These are phyloP conservation scores for Eptatretus burgeri DNA, from an alignment of 2,113 vertebrate species.

Conservation along the genomic window DNA sequence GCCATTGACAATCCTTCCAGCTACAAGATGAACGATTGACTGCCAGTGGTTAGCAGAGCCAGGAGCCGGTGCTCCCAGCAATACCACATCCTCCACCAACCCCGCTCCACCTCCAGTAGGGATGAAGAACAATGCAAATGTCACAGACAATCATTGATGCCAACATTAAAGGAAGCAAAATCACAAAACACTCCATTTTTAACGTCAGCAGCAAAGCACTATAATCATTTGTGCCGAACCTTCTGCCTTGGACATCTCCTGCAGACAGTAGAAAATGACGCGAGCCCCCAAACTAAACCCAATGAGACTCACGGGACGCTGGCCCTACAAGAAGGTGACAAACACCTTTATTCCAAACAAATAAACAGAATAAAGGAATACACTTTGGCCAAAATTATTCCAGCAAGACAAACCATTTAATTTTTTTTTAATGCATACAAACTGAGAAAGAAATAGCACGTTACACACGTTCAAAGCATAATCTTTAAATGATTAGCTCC, in stretches of 20 bases:
- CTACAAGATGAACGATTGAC: conserved; percentile 36
- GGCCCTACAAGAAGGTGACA: conserved; percentile 24
- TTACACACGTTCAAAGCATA: no score
- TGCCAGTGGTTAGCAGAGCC: conserved; percentile 57
- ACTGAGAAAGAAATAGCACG: no score
- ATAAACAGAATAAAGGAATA: no score
- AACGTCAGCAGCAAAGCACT: no score
- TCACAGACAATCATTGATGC: no score
- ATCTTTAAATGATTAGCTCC: no score
- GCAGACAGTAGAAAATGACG: conserved; percentile 87
- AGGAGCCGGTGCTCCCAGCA: conserved; percentile 67
- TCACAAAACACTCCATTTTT: no score
- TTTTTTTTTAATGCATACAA: no score
- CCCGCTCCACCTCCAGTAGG: conserved; percentile 32
- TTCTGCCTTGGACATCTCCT: conserved; percentile 62
- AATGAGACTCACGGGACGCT: conserved; percentile 54
- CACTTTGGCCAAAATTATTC: no score
- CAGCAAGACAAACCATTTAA: no score
- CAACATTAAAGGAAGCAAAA: no score
- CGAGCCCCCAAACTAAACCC: conserved; percentile 85
- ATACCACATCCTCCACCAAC: conserved; percentile 52
- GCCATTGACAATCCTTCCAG: conserved; percentile 61
- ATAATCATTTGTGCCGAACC: conserved; percentile 18
- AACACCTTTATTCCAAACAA: no score
- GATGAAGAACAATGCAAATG: not conserved